A percentile compares a stretch with the other conserved stretches of the same genome.
Evolutionary conservation across 2,113 vertebrate genomes (phyloP).

Genomic region (Mus pahari): DNA sequence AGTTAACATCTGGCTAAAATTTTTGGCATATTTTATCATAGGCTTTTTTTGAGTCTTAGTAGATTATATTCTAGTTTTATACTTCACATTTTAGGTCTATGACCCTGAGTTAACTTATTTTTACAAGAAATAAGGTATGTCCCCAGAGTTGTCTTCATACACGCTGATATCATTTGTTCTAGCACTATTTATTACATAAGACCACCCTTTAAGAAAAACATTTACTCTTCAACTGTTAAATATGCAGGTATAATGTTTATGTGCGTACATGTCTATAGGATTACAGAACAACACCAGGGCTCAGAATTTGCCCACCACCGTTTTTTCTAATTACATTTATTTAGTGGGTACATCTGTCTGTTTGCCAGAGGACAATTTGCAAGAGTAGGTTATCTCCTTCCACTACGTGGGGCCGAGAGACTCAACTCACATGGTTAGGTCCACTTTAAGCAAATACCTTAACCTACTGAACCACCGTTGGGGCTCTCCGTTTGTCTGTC

Average conservation of each 20-base stretch:
- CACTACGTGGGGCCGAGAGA: neutral
- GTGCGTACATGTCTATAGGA: neutral
- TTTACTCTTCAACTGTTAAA: neutral
- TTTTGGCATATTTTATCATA: neutral
- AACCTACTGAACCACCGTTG: neutral
- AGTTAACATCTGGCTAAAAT: neutral
- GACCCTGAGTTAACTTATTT: neutral
- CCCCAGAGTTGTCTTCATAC: neutral
- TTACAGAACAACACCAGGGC: neutral
- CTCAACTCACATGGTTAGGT: neutral
- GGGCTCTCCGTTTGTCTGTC: neutral
- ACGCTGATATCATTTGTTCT: neutral
- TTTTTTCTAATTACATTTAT: neutral
- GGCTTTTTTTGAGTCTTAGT: neutral
- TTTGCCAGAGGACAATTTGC: neutral
- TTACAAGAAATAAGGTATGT: neutral
- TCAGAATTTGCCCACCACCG: neutral
- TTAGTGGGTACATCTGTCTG: neutral
- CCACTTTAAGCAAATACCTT: neutral
- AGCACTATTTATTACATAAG: neutral
- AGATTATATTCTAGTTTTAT: neutral
- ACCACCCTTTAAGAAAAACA: neutral
- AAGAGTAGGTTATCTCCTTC: neutral
- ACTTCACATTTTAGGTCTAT: neutral
- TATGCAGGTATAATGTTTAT: neutral